phyloP scores from a whole-genome alignment of 2,888 invertebrate genomes.

The Rapana venosa region DNA sequence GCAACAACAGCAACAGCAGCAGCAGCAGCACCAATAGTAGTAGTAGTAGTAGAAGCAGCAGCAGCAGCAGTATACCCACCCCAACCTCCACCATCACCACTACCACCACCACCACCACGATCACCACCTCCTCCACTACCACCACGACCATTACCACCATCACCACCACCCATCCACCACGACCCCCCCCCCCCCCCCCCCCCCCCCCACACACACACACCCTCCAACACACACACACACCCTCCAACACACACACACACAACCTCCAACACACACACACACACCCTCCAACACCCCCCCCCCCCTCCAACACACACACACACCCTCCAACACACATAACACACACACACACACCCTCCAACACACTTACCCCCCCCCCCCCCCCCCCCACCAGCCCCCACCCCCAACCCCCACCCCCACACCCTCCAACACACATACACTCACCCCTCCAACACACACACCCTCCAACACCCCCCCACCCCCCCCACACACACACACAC shows the following conservation, averaged over 20 bases:
- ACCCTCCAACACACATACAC: background rate
- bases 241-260: background rate
- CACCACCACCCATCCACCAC: background rate
- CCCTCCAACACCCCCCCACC: background rate
- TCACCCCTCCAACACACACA: background rate
- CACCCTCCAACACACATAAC: background rate
- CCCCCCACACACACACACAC: background rate
- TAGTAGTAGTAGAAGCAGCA: background rate
- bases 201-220: background rate
- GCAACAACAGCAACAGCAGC: background rate
- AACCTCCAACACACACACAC: background rate
- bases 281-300: background rate
- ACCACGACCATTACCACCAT: background rate
- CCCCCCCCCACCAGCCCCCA: background rate
- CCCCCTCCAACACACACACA: background rate
- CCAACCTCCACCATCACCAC: background rate
- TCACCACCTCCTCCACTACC: background rate
- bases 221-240: background rate
- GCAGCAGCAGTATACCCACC: background rate
- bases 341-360: background rate
- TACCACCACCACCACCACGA: background rate
- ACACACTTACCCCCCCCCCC: background rate
- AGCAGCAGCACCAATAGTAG: background rate
- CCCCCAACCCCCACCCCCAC: background rate
- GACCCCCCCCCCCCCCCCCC: background rate